phyloP scores from a whole-genome alignment of 1,140 invertebrate species.

The Polyergus mexicanus region DNA sequence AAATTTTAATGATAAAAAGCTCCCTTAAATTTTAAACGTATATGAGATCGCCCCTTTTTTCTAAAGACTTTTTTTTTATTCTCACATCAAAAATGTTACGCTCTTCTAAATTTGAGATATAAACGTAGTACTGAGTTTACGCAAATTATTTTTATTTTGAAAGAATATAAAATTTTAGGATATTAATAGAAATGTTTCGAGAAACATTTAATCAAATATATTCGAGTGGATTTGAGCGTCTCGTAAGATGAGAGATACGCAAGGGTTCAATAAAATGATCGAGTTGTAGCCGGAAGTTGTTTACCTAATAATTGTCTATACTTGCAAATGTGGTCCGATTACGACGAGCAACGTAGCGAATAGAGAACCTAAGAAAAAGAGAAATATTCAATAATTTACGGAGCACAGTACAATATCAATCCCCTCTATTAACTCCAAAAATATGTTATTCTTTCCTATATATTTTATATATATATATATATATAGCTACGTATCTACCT shows the following conservation, averaged over 20 bases:
- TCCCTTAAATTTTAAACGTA: conserved; percentile 10
- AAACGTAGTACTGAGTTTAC: neutral
- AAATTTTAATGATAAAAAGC: neutral
- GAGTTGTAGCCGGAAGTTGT: conserved; percentile 1
- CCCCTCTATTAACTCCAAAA: conserved; percentile 82
- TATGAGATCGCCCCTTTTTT: neutral
- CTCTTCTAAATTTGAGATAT: conserved; percentile 5
- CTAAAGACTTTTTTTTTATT: neutral
- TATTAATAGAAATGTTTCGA: neutral
- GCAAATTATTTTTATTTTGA: neutral
- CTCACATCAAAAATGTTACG: neutral
- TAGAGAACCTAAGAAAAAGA: conserved; percentile 69
- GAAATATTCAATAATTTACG: conserved; percentile 73
- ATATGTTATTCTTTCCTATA: conserved; percentile 82
- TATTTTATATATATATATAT: conserved; percentile 57
- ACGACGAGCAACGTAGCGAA: conserved; percentile 65
- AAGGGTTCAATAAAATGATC: conserved; percentile 15
- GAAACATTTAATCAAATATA: conserved; percentile 4
- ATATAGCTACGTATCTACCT: conserved; percentile 77
- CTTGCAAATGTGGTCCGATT: conserved; percentile 71
- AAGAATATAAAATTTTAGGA: neutral
- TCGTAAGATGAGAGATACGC: conserved; percentile 20
- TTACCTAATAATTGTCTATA: conserved; percentile 37
- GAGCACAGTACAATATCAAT: conserved; percentile 75
- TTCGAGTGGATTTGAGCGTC: neutral